Percentiles rank a stretch among this genome's conserved stretches.
Evolutionary conservation across 2,888 invertebrate genomes (phyloP).

Genomic region (Acanthosepion esculentum): DNA sequence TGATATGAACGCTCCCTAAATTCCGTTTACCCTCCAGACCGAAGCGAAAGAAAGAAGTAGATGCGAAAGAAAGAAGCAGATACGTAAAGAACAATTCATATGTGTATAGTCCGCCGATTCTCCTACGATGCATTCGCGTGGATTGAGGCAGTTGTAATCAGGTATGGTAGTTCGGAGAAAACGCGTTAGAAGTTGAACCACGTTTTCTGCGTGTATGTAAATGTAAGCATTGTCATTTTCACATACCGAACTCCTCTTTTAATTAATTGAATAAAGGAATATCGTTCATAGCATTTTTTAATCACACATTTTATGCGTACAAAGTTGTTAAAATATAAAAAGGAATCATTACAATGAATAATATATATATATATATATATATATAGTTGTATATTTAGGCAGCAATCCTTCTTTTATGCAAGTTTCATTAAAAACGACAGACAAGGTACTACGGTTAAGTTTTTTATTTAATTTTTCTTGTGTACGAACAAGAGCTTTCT

Average conservation of each 20-base stretch:
- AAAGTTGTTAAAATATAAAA: no score
- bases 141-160: background rate
- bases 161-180: background rate
- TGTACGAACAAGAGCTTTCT: no score
- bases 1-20: background rate
- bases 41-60: background rate
- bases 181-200: background rate
- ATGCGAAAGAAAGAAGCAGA: background rate
- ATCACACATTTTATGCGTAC: no score
- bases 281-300: no score
- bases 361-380: no score
- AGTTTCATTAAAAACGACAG: no score
- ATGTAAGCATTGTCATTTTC: background rate
- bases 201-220: background rate
- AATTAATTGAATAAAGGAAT: no score
- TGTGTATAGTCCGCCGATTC: background rate
- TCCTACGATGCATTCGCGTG: background rate
- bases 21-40: background rate
- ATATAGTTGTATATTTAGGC: no score
- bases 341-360: no score
- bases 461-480: no score
- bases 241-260: background rate
- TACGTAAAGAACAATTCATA: background rate
- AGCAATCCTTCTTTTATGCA: no score
- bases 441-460: no score